Percentiles rank a stretch among this genome's conserved stretches.
These are phyloP conservation scores for Thymelicus sylvestris DNA, from an alignment of 2,888 invertebrate genomes.

Conservation along the genomic window DNA sequence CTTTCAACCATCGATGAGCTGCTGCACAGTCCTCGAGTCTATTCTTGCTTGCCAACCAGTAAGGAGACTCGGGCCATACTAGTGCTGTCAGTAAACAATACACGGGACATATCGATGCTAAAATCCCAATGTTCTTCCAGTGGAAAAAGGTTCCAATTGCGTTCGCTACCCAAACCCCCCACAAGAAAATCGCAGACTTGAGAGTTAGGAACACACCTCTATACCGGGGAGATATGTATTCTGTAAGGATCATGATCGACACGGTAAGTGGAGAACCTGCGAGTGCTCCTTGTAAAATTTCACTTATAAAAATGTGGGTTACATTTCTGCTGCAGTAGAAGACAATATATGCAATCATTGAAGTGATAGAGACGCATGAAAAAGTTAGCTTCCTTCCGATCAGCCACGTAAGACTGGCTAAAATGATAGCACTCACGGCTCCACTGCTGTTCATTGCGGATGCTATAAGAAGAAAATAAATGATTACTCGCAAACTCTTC, in stretches of 20 bases:
- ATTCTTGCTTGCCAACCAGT: no score
- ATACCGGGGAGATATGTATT: slow-evolving; percentile 41
- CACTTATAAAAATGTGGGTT: slow-evolving; percentile 41
- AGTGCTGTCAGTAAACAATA: no score
- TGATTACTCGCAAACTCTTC: no score
- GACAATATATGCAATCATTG: slow-evolving; percentile 11
- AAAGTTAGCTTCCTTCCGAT: not conserved
- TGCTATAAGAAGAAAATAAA: no score
- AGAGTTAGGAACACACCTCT: slow-evolving; percentile 43
- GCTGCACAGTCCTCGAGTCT: no score
- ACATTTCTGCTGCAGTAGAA: slow-evolving; percentile 42
- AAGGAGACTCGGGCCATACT: no score
- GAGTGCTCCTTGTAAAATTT: slow-evolving; percentile 40
- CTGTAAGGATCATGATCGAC: slow-evolving; percentile 42
- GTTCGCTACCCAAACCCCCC: slow-evolving; percentile 44
- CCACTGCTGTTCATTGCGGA: no score
- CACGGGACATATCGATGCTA: no score
- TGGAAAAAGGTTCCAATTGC: slow-evolving; percentile 41
- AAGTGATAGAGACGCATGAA: not conserved
- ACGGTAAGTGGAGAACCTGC: slow-evolving; percentile 35
- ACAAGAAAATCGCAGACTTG: slow-evolving; percentile 41
- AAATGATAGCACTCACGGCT: no score
- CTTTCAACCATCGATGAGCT: no score
- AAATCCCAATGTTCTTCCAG: no score
- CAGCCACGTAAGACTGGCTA: no score